A percentile compares a stretch with the other conserved stretches of the same genome.
phyloP scores from a whole-genome alignment of 2,113 vertebrate species.

The Maccullochella peelii region DNA sequence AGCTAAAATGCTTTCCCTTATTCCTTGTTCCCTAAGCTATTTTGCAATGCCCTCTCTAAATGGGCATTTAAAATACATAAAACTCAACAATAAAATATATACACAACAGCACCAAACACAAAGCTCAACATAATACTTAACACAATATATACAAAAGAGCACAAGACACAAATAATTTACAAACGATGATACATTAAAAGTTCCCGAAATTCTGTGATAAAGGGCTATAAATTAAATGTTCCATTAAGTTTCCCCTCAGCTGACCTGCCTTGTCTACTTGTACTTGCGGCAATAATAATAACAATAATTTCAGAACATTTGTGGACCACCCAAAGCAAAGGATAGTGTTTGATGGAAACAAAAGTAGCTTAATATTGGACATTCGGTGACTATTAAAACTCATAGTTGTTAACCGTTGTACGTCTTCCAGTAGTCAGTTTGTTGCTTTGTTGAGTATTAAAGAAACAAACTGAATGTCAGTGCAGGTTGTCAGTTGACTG shows the following conservation, averaged over 20 bases:
- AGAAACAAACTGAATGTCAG: neutral
- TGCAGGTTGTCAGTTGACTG: neutral
- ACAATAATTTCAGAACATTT: neutral
- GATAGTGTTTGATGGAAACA: neutral
- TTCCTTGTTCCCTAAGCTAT: no score
- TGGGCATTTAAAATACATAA: neutral
- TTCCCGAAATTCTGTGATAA: neutral
- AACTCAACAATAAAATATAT: neutral
- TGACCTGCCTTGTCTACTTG: neutral
- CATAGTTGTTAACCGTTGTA: neutral
- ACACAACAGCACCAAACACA: neutral
- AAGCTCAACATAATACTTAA: neutral
- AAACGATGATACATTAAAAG: neutral
- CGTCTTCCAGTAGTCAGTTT: neutral
- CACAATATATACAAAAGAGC: neutral
- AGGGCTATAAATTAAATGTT: neutral
- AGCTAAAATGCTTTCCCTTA: no score
- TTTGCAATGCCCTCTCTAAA: neutral
- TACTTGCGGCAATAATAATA: neutral
- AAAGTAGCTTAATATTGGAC: neutral
- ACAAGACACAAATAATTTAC: neutral
- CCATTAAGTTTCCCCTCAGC: neutral
- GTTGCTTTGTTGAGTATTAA: neutral
- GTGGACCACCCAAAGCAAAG: no score
- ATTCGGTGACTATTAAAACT: neutral